Base-by-base conservation (phyloP, 2,113 vertebrate genomes). In the Thamnophis sirtalis region DNA sequence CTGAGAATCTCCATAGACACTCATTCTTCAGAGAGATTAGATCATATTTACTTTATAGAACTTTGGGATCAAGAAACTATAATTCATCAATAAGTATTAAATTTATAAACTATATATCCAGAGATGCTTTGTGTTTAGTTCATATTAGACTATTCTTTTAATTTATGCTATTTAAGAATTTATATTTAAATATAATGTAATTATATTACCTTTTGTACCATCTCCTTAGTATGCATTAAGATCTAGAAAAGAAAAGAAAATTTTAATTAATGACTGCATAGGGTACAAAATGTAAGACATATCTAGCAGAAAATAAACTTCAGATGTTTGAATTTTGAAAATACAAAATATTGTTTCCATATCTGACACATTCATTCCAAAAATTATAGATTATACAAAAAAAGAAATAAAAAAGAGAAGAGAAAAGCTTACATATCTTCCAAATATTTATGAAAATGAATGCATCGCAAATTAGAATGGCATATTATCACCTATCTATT, bases 191-290 rank as follows among this genome's bases (percentile, higher is more conserved):
- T 91, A 96, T 96, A 97, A 96, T 92, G 94, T 87, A 96, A 80
- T 94, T 96, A 91, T 95, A 95, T 97, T 97, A 99, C 99, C 99
- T 99, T 99, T 97, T 99, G 98, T 92, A 99, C 99, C 99, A 99
- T 96, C 97, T 99, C 99, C 96, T 99, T 99, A 33, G 99, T 99
- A 97, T 99, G 99, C 98, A 99, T 98, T 97, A 99, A 97, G 97
- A 99, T 99, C 99, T 99, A 96, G 95, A 95, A 96, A 89, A 85
- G 95, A 90, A 92, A 95, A 92, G 60, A 92, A 93, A 0, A 95
- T 95, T 96, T 96, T 95, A 1, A 43, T 93, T 95, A 96, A 96
- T 91, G 95, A 93, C 96, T 97, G 96, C 96, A 97, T 53, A 95
- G 96, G 95, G 92, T 95, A 96, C 95, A 49, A 93, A 93, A 95